A percentile compares a stretch with the other conserved stretches of the same genome.
Evolutionary conservation across 2,113 vertebrate genomes (phyloP).

Genomic region (Hippocampus guttulatus): DNA sequence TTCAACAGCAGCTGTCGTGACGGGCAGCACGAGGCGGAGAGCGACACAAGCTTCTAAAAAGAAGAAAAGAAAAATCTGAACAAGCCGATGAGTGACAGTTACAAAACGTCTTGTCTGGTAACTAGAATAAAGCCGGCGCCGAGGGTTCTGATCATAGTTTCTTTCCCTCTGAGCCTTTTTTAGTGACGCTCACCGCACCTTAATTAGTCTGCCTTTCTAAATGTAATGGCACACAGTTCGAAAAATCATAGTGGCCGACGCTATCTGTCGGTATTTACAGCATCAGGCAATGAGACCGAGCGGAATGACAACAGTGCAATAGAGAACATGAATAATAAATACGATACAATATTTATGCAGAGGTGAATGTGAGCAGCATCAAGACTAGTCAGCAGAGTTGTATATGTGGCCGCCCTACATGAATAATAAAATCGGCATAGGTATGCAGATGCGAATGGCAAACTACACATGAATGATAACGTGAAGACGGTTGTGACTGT

Average conservation of each 20-base stretch:
- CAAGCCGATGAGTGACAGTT: conserved; percentile 39
- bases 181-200: neutral
- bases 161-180: neutral
- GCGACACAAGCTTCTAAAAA: conserved; percentile 5
- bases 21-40: conserved; percentile 43
- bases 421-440: neutral
- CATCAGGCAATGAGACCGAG: neutral
- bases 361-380: neutral
- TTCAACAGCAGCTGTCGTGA: conserved; percentile 58
- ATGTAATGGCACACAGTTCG: neutral
- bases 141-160: neutral
- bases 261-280: neutral
- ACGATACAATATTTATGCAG: neutral
- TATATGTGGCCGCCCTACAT: neutral
- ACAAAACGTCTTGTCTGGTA: conserved; percentile 37
- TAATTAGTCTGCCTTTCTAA: neutral
- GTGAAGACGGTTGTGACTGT: neutral
- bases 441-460: neutral
- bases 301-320: neutral
- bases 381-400: neutral
- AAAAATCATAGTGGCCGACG: neutral
- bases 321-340: neutral
- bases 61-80: conserved; percentile 9
- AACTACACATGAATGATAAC: neutral
- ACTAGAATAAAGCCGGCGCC: conserved; percentile 25